Conservation (phyloP, 1,140 invertebrate species). For the Drosophila bifasciata region DNA sequence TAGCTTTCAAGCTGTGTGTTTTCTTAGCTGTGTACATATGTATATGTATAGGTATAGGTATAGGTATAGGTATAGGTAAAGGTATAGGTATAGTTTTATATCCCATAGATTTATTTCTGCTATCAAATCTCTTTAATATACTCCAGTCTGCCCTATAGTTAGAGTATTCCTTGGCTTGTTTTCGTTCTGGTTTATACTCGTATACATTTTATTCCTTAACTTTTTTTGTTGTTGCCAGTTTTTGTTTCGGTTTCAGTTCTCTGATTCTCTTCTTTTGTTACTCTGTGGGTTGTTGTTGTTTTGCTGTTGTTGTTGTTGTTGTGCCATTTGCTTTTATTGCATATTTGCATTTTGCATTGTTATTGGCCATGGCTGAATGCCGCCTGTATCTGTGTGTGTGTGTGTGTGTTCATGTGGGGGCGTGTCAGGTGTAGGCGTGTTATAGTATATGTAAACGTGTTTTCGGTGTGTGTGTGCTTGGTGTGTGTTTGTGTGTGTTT, state of each 20-base stretch:
- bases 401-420: neutral
- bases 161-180: conserved; percentile 16
- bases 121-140: no score
- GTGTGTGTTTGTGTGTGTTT: neutral
- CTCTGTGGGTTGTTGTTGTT: conserved; percentile 5
- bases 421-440: conserved; percentile 14
- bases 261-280: conserved; percentile 1
- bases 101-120: no score
- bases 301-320: conserved; percentile 2
- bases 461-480: no score
- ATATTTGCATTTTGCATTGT: conserved; percentile 80
- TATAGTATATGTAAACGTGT: no score
- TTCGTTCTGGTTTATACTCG: no score
- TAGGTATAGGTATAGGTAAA: no score
- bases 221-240: conserved; percentile 10
- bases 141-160: no score
- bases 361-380: conserved; percentile 58
- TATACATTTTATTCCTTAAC: conserved; percentile 2
- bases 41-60: no score
- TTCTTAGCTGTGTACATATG: no score
- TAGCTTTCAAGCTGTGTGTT: no score
- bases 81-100: no score
- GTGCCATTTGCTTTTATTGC: conserved; percentile 69
- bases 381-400: neutral
- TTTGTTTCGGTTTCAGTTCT: conserved; percentile 6